phyloP scores from a whole-genome alignment of 2,113 vertebrate species.

The Cyprinodon brontotheroides region DNA sequence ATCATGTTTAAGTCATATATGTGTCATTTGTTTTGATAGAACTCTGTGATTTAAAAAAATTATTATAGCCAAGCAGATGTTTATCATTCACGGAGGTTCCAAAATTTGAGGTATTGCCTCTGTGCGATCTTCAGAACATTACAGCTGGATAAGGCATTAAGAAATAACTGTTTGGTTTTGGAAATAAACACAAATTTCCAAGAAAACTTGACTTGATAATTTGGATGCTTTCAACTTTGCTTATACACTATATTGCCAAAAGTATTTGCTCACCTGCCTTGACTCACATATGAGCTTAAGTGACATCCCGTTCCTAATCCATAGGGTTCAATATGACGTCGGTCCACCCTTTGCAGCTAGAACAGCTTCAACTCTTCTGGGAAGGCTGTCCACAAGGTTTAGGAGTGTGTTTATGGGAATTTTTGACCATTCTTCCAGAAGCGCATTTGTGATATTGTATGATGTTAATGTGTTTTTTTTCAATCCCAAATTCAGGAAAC shows the following conservation, averaged over 20 bases:
- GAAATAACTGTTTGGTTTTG: slow-evolving; percentile 35
- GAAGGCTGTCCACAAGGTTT: no score
- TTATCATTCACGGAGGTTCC: not conserved
- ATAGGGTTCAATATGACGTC: no score
- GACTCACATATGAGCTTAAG: no score
- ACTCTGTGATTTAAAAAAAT: not conserved
- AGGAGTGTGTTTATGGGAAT: no score
- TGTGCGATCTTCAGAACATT: slow-evolving; percentile 28
- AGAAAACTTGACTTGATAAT: slow-evolving; percentile 24
- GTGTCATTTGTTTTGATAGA: not conserved
- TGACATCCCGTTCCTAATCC: no score
- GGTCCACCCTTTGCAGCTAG: no score
- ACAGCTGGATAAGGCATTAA: not conserved
- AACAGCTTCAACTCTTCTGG: no score
- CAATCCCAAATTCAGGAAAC: slow-evolving; percentile 8
- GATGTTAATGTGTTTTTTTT: slow-evolving; percentile 30
- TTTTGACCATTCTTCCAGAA: no score
- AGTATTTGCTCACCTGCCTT: no score
- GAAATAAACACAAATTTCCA: slow-evolving; percentile 35
- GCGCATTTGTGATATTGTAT: no score
- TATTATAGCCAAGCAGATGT: not conserved
- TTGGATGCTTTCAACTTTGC: slow-evolving; percentile 46
- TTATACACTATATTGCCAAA: no score
- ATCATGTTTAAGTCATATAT: not conserved
- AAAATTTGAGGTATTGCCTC: slow-evolving; percentile 28